phyloP scores from a whole-genome alignment of 2,113 vertebrate genomes.

The Halichoeres trimaculatus region DNA sequence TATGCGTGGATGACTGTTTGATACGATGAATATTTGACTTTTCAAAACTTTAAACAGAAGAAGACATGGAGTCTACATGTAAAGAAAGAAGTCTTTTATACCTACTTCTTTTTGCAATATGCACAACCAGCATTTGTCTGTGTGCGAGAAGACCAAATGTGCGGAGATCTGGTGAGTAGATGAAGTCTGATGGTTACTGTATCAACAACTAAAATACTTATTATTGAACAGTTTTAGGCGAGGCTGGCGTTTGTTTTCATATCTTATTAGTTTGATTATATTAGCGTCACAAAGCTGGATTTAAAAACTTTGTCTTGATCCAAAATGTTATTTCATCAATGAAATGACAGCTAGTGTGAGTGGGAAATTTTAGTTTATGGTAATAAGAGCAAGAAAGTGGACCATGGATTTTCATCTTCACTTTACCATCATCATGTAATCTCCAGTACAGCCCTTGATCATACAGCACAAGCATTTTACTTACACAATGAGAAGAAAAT shows the following conservation, averaged over 20 bases:
- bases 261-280: slow-evolving; percentile 26
- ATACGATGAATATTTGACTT: slow-evolving; percentile 70
- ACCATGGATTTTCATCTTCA: too few species aligned
- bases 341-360: neutral
- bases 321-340: neutral
- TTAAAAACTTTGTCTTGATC: neutral
- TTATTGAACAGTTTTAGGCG: neutral
- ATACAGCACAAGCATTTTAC: neutral
- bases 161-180: slow-evolving; percentile 87
- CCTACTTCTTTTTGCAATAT: slow-evolving; percentile 81
- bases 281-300: slow-evolving; percentile 1
- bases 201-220: neutral
- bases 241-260: neutral
- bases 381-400: neutral
- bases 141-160: slow-evolving; percentile 76
- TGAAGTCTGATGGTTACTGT: neutral
- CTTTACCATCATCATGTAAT: neutral
- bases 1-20: slow-evolving; percentile 16
- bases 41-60: slow-evolving; percentile 38
- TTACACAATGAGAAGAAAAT: too few species aligned
- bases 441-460: neutral
- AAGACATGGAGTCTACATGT: slow-evolving; percentile 82
- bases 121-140: slow-evolving; percentile 68
- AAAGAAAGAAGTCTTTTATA: slow-evolving; percentile 68
- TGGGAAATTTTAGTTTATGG: neutral